Evolutionary conservation across 2,797 vertebrate species (phyloP).

Genomic region (Enteromius trimaculatus): DNA sequence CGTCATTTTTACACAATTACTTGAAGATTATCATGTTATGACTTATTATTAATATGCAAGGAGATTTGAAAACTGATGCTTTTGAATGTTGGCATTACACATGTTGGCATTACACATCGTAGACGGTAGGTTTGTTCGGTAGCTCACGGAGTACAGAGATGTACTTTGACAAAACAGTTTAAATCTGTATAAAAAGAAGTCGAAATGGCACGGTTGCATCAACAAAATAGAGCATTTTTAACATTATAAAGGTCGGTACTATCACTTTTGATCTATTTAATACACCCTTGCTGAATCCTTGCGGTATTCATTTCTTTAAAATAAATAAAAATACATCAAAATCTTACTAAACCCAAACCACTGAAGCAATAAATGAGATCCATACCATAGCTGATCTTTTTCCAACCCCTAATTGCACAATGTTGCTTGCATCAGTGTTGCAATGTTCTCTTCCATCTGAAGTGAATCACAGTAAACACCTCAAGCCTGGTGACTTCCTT

Average conservation of each 20-base stretch:
- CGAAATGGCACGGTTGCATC: no score
- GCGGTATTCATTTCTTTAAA: neutral
- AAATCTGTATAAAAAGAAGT: no score
- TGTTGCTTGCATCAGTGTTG: neutral
- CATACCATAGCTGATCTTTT: neutral
- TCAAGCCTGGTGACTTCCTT: slow-evolving; percentile 15
- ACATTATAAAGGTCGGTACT: neutral
- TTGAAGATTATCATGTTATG: no score
- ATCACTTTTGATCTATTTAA: neutral
- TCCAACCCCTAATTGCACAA: neutral
- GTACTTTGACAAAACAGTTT: no score
- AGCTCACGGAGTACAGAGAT: no score
- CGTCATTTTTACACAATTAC: no score
- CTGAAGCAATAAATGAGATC: neutral
- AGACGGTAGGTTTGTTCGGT: no score
- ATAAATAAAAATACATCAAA: neutral
- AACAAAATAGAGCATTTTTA: neutral
- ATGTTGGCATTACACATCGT: no score
- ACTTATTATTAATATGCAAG: no score
- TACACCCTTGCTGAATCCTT: neutral
- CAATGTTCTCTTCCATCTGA: slow-evolving; percentile 10
- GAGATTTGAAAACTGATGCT: no score
- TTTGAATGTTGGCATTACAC: no score
- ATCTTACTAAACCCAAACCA: neutral
- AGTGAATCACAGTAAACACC: slow-evolving; percentile 40